phyloP scores from a whole-genome alignment of 2,888 invertebrate species.

The Sminthurinus aureus region DNA sequence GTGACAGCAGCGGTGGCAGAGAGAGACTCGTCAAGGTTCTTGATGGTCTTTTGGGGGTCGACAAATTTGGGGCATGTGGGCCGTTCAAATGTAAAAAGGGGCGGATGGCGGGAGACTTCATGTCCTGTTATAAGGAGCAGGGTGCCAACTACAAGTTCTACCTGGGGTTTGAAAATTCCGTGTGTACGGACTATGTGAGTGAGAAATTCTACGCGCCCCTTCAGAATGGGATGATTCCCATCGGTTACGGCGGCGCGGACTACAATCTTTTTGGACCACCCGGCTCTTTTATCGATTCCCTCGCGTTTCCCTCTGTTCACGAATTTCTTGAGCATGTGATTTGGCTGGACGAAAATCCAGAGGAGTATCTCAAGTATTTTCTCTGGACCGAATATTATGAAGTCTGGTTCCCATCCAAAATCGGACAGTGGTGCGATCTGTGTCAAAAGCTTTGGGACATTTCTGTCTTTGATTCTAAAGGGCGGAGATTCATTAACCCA shows the following conservation, averaged over 20 bases:
- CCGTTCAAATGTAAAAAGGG: not conserved
- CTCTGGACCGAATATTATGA: not conserved
- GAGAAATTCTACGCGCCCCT: not conserved
- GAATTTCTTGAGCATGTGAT: not conserved
- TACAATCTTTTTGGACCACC: not conserved
- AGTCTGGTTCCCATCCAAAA: not conserved
- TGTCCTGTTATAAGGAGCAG: no score
- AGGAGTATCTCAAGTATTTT: constrained; percentile 4
- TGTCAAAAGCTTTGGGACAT: not conserved
- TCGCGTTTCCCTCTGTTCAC: not conserved
- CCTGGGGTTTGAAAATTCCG: not conserved
- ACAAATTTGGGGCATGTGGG: not conserved
- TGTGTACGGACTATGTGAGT: not conserved
- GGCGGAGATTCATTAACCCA: not conserved
- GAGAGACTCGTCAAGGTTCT: no score
- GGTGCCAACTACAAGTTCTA: not conserved
- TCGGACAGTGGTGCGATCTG: not conserved
- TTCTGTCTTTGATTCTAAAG: not conserved
- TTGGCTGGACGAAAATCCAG: not conserved
- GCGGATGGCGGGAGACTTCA: no score
- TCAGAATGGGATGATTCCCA: not conserved
- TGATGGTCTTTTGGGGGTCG: no score
- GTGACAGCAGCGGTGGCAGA: no score
- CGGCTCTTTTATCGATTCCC: not conserved
- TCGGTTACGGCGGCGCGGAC: not conserved